These are phyloP conservation scores for Myocastor coypus DNA, from an alignment of 2,113 vertebrate species.

Conservation along the genomic window DNA sequence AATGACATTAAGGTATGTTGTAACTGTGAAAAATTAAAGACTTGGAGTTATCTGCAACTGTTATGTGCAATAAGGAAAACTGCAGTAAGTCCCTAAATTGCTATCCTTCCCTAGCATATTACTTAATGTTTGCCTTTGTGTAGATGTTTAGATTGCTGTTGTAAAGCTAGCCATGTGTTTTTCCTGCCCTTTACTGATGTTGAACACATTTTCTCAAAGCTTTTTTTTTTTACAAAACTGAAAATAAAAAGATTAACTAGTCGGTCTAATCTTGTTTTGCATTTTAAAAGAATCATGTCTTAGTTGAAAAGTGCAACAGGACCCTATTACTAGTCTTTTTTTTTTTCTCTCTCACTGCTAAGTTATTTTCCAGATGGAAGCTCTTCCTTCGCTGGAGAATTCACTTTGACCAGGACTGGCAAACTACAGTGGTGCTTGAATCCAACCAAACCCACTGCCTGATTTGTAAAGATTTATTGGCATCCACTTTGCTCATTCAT, in stretches of 20 bases:
- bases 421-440: not conserved
- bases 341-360: constrained; percentile 12
- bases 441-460: not conserved
- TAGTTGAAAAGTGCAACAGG: not conserved
- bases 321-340: constrained; percentile 13
- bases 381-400: constrained; percentile 14
- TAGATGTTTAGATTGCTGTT: constrained; percentile 73
- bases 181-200: constrained; percentile 71
- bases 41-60: constrained; percentile 58
- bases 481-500: not conserved
- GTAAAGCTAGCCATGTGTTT: constrained; percentile 68
- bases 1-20: constrained; percentile 64
- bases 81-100: constrained; percentile 65
- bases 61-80: constrained; percentile 76
- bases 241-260: constrained; percentile 77
- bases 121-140: constrained; percentile 67
- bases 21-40: constrained; percentile 74
- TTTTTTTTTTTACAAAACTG: constrained; percentile 71
- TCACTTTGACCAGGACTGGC: constrained; percentile 9
- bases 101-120: constrained; percentile 57
- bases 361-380: constrained; percentile 35
- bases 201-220: constrained; percentile 70
- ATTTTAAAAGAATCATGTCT: constrained; percentile 46
- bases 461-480: constrained; percentile 68
- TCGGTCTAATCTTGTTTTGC: constrained; percentile 50